Conservation (phyloP, 2,888 invertebrate species). For the Drosophila testacea region DNA sequence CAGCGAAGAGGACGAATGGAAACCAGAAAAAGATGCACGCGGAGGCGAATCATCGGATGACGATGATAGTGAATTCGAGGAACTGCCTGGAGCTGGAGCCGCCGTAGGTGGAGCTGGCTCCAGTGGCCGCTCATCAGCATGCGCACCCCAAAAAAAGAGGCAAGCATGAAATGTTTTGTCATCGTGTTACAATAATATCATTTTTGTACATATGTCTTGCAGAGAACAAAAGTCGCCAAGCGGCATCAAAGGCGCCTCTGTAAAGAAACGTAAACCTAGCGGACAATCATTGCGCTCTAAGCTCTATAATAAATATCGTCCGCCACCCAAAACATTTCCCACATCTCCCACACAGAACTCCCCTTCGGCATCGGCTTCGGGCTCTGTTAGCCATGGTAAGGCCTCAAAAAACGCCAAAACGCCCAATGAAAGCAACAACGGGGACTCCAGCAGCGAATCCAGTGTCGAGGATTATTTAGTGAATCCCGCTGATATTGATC, state of each 20-base stretch:
- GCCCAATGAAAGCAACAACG: conserved; percentile 76
- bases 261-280: conserved; percentile 76
- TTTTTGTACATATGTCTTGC: background rate
- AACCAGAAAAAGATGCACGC: conserved; percentile 70
- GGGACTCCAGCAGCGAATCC: conserved; percentile 59
- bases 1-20: conserved; percentile 85
- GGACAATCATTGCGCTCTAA: conserved; percentile 80
- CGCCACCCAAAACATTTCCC: conserved; percentile 78
- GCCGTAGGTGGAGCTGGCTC: conserved; percentile 28
- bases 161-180: conserved; percentile 34
- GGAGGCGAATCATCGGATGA: conserved; percentile 84
- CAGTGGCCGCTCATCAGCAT: conserved; percentile 57
- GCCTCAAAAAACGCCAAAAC: conserved; percentile 82
- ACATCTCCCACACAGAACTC: conserved; percentile 74
- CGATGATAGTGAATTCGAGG: conserved; percentile 83
- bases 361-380: conserved; percentile 80
- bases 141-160: conserved; percentile 55
- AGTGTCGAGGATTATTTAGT: conserved; percentile 86
- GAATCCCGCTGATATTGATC: conserved; percentile 86
- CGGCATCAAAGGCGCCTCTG: conserved; percentile 71
- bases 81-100: conserved; percentile 37
- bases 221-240: conserved; percentile 69
- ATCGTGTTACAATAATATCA: background rate
- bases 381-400: conserved; percentile 49
- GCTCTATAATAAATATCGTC: conserved; percentile 81